A percentile compares a stretch with the other conserved stretches of the same genome.
Conservation (phyloP, 2,888 invertebrate species). For the Megaustenia siamemsis region DNA sequence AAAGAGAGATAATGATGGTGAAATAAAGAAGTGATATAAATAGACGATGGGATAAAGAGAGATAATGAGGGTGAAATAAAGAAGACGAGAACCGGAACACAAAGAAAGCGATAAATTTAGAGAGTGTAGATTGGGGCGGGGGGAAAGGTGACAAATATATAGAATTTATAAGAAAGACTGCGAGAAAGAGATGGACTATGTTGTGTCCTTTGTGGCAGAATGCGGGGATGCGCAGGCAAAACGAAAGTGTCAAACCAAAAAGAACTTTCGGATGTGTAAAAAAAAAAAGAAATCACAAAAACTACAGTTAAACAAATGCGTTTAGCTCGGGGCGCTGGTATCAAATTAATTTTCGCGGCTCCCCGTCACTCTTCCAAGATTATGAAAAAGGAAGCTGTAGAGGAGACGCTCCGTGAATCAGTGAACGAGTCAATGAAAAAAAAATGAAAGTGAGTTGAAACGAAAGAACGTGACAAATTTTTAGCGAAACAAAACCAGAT, state of each 20-base stretch:
- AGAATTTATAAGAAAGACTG: too few relatives aligned
- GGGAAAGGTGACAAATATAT: too few relatives aligned
- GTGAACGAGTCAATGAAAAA: slow-evolving; percentile 2
- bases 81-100: too few relatives aligned
- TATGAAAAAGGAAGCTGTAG: not conserved
- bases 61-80: not conserved
- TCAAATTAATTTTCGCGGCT: slow-evolving; percentile 9
- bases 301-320: slow-evolving; percentile 10
- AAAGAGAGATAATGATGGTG: too few relatives aligned
- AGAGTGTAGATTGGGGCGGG: too few relatives aligned
- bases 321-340: slow-evolving; percentile 14
- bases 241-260: not conserved
- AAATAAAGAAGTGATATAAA: too few relatives aligned
- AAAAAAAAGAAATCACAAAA: slow-evolving; percentile 5
- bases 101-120: too few relatives aligned
- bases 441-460: not conserved
- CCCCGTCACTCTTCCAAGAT: not conserved
- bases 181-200: not conserved
- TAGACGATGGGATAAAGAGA: not conserved
- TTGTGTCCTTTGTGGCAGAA: not conserved
- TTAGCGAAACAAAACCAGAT: not conserved
- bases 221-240: not conserved
- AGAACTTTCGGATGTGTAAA: not conserved
- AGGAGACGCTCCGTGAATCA: not conserved
- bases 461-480: slow-evolving; percentile 23